Percentiles rank a stretch among this genome's conserved stretches.
Conservation (phyloP, 2,797 vertebrate species). For the Chelmon rostratus region DNA sequence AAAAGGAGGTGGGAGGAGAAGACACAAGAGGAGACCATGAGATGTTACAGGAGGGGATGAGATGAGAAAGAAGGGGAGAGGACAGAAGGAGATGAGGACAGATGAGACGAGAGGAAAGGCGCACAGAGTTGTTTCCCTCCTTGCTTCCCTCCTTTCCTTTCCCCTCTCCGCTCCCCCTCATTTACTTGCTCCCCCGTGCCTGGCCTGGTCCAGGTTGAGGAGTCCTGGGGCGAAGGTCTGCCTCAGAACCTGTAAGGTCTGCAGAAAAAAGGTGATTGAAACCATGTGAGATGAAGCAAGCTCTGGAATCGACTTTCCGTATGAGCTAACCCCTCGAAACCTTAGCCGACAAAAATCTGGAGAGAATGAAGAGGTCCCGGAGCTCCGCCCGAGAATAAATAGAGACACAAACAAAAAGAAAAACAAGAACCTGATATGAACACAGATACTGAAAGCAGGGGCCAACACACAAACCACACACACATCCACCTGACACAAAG, state of each 20-base stretch:
- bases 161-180: slow-evolving; percentile 11
- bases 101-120: neutral
- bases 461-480: slow-evolving; percentile 37
- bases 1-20: neutral
- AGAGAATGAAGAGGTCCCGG: slow-evolving; percentile 73
- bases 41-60: neutral
- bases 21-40: neutral
- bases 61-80: neutral
- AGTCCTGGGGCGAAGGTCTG: slow-evolving; percentile 59
- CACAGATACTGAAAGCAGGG: slow-evolving; percentile 26
- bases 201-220: slow-evolving; percentile 43
- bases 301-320: slow-evolving; percentile 82
- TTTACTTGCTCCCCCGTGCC: slow-evolving; percentile 60
- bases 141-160: slow-evolving; percentile 8
- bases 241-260: slow-evolving; percentile 72
- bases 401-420: slow-evolving; percentile 55
- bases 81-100: neutral
- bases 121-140: slow-evolving; percentile 33
- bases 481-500: slow-evolving; percentile 28
- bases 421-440: slow-evolving; percentile 11
- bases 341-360: slow-evolving; percentile 81
- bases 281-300: slow-evolving; percentile 88
- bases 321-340: slow-evolving; percentile 80
- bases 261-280: slow-evolving; percentile 82
- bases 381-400: slow-evolving; percentile 69